phyloP scores from a whole-genome alignment of 2,113 vertebrate genomes.

The Gallinago undulata region DNA sequence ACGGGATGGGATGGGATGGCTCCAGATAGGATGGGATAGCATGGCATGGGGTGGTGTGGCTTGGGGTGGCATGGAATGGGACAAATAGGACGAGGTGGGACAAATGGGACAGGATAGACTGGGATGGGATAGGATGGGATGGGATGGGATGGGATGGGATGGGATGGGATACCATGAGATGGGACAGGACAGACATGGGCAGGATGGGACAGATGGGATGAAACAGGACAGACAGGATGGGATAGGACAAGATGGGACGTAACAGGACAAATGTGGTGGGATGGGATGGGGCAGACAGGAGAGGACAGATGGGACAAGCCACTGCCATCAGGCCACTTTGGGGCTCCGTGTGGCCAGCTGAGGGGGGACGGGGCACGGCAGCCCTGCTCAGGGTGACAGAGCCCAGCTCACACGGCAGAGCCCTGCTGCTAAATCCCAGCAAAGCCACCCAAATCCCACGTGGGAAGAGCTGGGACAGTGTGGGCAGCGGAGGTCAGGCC shows the following conservation, averaged over 20 bases:
- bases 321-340: neutral
- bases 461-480: rapidly evolving
- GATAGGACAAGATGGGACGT: too few species aligned
- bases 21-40: too few species aligned
- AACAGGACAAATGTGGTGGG: too few species aligned
- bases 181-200: neutral
- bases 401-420: neutral
- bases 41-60: too few species aligned
- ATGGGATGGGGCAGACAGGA: neutral
- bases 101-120: neutral
- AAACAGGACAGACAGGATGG: neutral
- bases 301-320: neutral
- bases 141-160: neutral
- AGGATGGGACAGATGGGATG: neutral
- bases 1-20: neutral
- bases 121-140: too few species aligned
- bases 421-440: neutral
- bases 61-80: too few species aligned
- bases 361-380: neutral
- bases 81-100: neutral
- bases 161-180: too few species aligned
- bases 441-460: rapidly evolving
- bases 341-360: rapidly evolving
- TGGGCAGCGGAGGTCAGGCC: neutral
- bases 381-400: neutral